Conservation (phyloP, 1,140 invertebrate species). For the Elysia chlorotica region DNA sequence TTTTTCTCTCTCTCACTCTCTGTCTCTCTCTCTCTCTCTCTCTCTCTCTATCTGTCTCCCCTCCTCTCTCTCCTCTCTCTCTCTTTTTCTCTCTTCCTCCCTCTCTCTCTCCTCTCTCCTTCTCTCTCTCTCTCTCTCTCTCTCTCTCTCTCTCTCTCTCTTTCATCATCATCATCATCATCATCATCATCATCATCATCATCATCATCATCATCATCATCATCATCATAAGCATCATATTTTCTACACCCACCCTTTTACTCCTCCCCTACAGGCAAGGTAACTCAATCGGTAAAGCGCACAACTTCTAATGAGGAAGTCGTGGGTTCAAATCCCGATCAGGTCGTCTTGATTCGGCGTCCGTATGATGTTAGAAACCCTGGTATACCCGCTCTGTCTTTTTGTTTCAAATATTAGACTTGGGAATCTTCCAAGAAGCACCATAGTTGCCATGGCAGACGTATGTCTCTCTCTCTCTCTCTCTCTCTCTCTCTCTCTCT, state of each 20-base stretch:
- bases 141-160: background rate
- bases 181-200: background rate
- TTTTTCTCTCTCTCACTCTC: background rate
- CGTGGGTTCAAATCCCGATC: too few relatives aligned
- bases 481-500: background rate
- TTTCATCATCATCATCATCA: background rate
- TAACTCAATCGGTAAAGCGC: too few relatives aligned
- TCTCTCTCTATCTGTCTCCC: too few relatives aligned
- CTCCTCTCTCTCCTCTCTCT: background rate
- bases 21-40: background rate
- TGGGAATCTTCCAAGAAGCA: too few relatives aligned
- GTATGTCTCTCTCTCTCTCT: background rate
- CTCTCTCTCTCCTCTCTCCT: background rate
- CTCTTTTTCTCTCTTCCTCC: too few relatives aligned
- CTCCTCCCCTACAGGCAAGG: background rate
- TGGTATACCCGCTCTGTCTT: too few relatives aligned
- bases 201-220: background rate
- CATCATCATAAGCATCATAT: background rate
- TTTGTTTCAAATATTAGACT: too few relatives aligned
- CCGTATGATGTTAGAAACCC: too few relatives aligned
- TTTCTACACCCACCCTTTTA: too few relatives aligned
- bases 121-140: background rate
- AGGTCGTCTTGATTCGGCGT: too few relatives aligned
- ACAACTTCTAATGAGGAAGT: too few relatives aligned
- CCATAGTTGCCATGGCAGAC: too few relatives aligned